phyloP scores from a whole-genome alignment of 2,113 vertebrate species.

The Noctilio leporinus region DNA sequence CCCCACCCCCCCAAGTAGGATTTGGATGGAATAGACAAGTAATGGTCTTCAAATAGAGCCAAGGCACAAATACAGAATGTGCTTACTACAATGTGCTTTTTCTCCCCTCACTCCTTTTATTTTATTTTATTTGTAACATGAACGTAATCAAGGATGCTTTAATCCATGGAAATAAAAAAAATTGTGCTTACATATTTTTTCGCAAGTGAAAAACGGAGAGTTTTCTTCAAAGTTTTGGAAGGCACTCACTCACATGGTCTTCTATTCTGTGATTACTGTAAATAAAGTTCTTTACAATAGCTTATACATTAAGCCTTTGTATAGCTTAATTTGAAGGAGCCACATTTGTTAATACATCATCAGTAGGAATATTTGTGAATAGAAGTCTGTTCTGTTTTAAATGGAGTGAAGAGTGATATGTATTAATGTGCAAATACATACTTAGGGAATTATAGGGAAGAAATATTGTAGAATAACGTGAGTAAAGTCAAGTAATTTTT shows the following conservation, averaged over 20 bases:
- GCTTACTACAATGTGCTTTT: background rate
- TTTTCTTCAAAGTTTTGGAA: background rate
- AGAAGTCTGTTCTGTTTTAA: background rate
- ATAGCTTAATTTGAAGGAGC: too few species aligned
- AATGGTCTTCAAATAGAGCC: background rate
- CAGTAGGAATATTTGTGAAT: constrained; percentile 10
- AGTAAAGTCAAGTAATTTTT: background rate
- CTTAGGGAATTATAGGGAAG: background rate
- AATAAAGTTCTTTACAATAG: background rate
- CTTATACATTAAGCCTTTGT: background rate
- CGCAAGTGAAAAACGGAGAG: background rate
- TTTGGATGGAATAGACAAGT: background rate
- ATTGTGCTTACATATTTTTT: background rate
- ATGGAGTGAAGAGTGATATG: background rate
- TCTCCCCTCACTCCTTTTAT: background rate
- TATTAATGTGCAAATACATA: background rate
- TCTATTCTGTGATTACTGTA: background rate
- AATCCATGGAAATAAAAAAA: background rate
- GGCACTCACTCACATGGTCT: background rate
- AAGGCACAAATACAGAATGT: background rate
- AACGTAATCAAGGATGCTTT: background rate
- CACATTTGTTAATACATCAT: background rate
- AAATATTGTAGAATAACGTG: background rate
- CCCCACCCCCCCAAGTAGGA: background rate
- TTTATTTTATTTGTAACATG: background rate